phyloP scores from a whole-genome alignment of 2,797 vertebrate species.

The Myotis daubentonii region DNA sequence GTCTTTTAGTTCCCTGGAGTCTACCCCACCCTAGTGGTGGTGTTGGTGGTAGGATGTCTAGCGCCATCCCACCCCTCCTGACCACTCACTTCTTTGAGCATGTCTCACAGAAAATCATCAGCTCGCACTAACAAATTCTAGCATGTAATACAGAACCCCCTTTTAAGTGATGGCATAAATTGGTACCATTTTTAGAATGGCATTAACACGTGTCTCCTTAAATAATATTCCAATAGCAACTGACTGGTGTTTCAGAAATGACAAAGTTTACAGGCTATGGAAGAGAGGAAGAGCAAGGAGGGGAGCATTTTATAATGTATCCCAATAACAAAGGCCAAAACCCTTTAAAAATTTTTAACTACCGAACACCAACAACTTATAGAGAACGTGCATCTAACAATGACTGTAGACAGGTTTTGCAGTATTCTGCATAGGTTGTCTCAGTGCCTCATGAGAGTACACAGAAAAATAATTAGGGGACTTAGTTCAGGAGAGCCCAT shows the following conservation, averaged over 20 bases:
- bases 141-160: not conserved
- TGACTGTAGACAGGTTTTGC: not conserved
- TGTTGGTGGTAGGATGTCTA: not conserved
- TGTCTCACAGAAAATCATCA: not conserved
- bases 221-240: not conserved
- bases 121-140: not conserved
- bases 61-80: not conserved
- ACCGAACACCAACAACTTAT: not conserved
- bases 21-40: not conserved
- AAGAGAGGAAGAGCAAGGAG: not conserved
- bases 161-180: not conserved
- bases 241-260: not conserved
- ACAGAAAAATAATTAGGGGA: not conserved
- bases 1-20: not conserved
- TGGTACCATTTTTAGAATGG: not conserved
- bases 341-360: not conserved
- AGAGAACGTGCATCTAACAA: not conserved
- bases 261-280: not conserved
- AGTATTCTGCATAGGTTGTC: not conserved
- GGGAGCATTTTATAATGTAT: not conserved
- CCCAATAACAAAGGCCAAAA: not conserved
- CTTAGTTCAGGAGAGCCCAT: not conserved
- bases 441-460: not conserved
- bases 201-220: not conserved
- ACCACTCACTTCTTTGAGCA: not conserved